Base-by-base conservation (phyloP, 1,140 invertebrate species). In the Drosophila serrata region DNA sequence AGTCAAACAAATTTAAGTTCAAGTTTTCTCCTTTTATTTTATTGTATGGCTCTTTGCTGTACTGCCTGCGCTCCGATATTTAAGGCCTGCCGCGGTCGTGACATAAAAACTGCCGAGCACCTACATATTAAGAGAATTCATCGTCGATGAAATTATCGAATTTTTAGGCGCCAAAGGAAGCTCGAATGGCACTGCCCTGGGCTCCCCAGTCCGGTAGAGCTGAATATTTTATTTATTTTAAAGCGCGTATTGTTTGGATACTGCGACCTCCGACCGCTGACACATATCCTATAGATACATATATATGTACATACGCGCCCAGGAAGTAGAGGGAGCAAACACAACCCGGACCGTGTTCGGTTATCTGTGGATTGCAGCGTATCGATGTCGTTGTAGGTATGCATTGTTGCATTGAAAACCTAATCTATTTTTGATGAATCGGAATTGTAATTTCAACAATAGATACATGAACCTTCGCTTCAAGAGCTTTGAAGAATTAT, bases 351-450 rank as follows among this genome's bases (percentile, higher is more conserved):
- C 33, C 24, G 6, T 29, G 15, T 17, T 40, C 29, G 6, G 13
- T 37, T 55, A 60, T 62, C 46, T 58, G 48, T 46, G 35, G 24
- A 69, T 43, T 64, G 48, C 49, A 48, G 22, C 45, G 27, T 46
- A 46, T 46, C 22, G 22, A 61, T 70, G 48, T 75, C 45, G 15
- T 39, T 61, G 46, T 62, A 46, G 13, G 56, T 59, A 63, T 80
- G 48, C 59, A 80, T 84, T 80, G 67, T 62, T 69, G 63, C 82
- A 78, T 70, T 75, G 82, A 75, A 68, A 81, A 86, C 76, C 78
- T 79, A 86, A 86, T 86, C 79, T 86, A 87, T 86, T 86, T 86
- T 87, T 87, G 82, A 87, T 86, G 82, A 86, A 87, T 81, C 75
- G 82, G 69, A 86, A 86, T 87, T 72, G 81, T 77, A 64, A 77